Base-by-base conservation (phyloP, 1,140 invertebrate genomes). In the Penaeus vannamei region DNA sequence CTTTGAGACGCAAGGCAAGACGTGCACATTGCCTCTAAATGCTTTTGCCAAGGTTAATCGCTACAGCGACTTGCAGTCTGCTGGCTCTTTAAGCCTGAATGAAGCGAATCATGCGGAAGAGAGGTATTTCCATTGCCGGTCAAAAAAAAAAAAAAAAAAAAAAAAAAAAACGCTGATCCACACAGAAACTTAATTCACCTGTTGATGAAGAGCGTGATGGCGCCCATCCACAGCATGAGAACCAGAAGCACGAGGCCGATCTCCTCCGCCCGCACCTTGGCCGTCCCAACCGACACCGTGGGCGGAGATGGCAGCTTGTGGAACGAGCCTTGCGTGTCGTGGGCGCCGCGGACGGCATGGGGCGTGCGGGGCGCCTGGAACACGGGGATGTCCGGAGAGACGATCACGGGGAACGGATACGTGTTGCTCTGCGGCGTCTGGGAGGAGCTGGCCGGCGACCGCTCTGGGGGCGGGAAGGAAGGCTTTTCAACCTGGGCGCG, bases 161-260 rank as follows among this genome's bases (percentile, higher is more conserved):
- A 42, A 7, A 42, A 7, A 42, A 7, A 42, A 7, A 42, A 7
- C 4, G 36, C 59, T 14, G 10, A n/a, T 32, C 23, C 53, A 83
- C 14, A 83, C 59, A n/a, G 64, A 62, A 66, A 4, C 53, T 32
- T 26, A 23, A 26, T n/a, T 59, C 61, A 89, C 87, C 87, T 89
- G 82, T 89, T 89, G 59, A 89, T 89, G 69, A 89, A 89, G 42
- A 89, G 82, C 4, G 87, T 89, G 29, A 89, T 89, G 66, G 87
- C 87, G 5, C 87, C 87, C 0, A 81, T 81, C 87, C 87, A 89
- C 59, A 89, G 36, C 87, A 89, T 89, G n/a, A 89, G 61, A 23
- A 89, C 87, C 22, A 89, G 82, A 64, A 89, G 36, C 59, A 89
- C 87, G 29, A 89, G 82, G 36, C 82, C 83, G 72, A 89, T 89